Conservation (phyloP, 1,140 invertebrate species). For the Cydia amplana region DNA sequence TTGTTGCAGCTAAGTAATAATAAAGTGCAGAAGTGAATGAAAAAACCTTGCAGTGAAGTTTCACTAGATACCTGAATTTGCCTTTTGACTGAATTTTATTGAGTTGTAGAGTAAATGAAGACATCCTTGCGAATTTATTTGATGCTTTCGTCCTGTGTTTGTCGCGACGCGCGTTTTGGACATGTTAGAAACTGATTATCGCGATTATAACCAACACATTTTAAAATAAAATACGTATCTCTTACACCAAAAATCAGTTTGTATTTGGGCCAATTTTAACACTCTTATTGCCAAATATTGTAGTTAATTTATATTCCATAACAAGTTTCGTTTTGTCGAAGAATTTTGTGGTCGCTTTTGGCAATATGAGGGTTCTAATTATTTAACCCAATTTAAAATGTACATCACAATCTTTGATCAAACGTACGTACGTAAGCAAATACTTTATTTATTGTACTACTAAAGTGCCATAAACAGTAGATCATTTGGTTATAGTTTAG, state of each 20-base stretch:
- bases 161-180: neutral
- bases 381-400: neutral
- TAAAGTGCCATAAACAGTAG: conserved; percentile 19
- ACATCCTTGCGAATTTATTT: neutral
- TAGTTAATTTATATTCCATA: neutral
- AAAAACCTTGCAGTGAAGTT: neutral
- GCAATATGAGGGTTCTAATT: neutral
- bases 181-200: neutral
- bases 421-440: neutral
- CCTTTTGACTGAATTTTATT: too few species aligned
- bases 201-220: neutral
- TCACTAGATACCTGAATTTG: neutral
- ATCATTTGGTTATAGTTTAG: conserved; percentile 18
- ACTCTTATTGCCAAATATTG: neutral
- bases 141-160: neutral
- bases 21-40: neutral
- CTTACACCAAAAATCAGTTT: neutral
- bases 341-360: neutral
- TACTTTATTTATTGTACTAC: neutral
- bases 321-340: neutral
- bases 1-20: neutral
- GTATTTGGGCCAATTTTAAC: neutral
- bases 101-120: too few species aligned
- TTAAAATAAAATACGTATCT: neutral
- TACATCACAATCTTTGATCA: neutral